Evolutionary conservation across 1,140 invertebrate genomes (phyloP), one percentile per base, ranked within the genome.

Genomic region (Leptestheria dahalacensis): DNA sequence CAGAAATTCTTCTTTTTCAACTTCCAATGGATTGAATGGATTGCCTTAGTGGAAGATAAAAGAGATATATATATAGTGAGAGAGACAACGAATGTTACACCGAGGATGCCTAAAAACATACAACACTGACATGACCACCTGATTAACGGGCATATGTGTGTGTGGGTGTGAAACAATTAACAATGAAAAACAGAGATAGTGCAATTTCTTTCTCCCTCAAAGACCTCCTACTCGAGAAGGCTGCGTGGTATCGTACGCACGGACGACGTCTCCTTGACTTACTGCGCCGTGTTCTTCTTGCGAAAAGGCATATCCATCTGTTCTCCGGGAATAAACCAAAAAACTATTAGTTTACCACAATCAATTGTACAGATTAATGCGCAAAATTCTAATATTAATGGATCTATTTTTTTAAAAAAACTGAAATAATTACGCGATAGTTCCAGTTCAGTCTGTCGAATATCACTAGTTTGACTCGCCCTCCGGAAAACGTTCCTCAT

Each of bases 291-390:
- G 87, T 79, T 97, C 95, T 77, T 97, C 94, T 85, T 97, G 94
- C 18, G 94, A 97, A 78, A 98, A 98, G 62, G 95, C 94, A 78
- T 90, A 98, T 61, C 95, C 95, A 84, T 94, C 91, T 96, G 77
- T 64, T 73, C 55, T 25, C 61, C 33, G 61, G 41, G 63, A 61
- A 59, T 57, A 46, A 48, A 61, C 18, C 15, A 63, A 41, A 57
- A 64, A 48, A 54, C n/a, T 23, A 57, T 18, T 53, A 28, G 50
- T 66, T 24, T 18, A 57, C 24, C 20, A 61, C 29, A 21, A 61
- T 48, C 20, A 53, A 61, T 59, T 21, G 12, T 21, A 53, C 24
- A 20, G 6, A 54, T 9, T n/a, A 47, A 47, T 47, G 46, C 46
- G 11, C 11, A 47, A 12, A 47, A 47, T 11, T 12, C 11, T 47